These are phyloP conservation scores for Oophaga sylvatica DNA, from an alignment of 2,797 vertebrate species.

Conservation along the genomic window DNA sequence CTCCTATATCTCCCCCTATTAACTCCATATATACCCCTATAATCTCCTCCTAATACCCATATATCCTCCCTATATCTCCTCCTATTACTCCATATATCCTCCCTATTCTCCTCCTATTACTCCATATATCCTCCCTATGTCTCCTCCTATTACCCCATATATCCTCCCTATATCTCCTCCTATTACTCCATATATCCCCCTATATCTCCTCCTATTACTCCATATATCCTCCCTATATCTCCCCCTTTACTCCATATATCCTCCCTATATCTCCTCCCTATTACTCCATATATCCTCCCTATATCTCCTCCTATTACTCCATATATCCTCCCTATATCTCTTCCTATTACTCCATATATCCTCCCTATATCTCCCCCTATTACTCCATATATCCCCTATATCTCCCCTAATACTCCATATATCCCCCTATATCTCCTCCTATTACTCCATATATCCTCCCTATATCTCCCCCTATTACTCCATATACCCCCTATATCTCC, in stretches of 20 bases:
- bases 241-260: slow-evolving; percentile 1
- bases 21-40: neutral
- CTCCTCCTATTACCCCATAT: slow-evolving; percentile 5
- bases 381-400: neutral
- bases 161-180: slow-evolving; percentile 1
- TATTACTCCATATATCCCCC: neutral
- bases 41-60: neutral
- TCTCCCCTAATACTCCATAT: neutral
- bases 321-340: neutral
- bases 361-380: slow-evolving; percentile 2
- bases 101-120: slow-evolving; percentile 5
- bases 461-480: slow-evolving; percentile 28
- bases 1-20: neutral
- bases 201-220: slow-evolving; percentile 6
- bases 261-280: slow-evolving; percentile 1
- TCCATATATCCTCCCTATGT: neutral
- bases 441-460: slow-evolving; percentile 6
- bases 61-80: neutral
- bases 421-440: neutral
- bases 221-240: neutral
- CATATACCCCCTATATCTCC: slow-evolving; percentile 24
- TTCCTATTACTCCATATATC: slow-evolving; percentile 4
- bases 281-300: slow-evolving; percentile 2
- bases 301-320: neutral
- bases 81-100: slow-evolving; percentile 3